phyloP scores from a whole-genome alignment of 2,797 vertebrate genomes.

The Eospalax fontanierii region DNA sequence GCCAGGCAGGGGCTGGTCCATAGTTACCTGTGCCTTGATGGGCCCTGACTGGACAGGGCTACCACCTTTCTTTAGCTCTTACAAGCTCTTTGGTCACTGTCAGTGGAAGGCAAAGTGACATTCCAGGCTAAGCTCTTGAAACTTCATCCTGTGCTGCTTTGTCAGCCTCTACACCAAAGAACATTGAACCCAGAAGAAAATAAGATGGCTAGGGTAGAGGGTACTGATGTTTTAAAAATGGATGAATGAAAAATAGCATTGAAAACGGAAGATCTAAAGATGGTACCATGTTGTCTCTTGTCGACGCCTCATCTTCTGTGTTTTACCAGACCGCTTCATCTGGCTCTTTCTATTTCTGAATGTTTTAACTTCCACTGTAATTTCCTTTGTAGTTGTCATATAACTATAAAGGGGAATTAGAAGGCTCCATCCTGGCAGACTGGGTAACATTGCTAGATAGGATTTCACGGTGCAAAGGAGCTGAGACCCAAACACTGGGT shows the following conservation, averaged over 20 bases:
- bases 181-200: background rate
- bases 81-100: background rate
- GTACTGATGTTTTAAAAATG: constrained; percentile 25
- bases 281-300: background rate
- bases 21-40: background rate
- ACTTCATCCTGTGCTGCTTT: background rate
- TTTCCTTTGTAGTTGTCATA: background rate
- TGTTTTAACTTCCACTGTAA: background rate
- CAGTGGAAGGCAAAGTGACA: accelerated
- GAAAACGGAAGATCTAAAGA: background rate
- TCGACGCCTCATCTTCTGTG: background rate
- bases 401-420: background rate
- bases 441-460: background rate
- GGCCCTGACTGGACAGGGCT: too few relatives aligned
- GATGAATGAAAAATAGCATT: background rate
- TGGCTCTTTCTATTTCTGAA: background rate
- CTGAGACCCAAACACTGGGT: background rate
- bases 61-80: background rate
- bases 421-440: background rate
- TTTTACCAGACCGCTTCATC: background rate
- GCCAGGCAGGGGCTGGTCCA: accelerated
- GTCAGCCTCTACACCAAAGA: constrained; percentile 17
- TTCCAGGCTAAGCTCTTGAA: background rate
- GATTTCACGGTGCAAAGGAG: background rate
- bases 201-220: background rate